A percentile compares a stretch with the other conserved stretches of the same genome.
Conservation (phyloP, 2,113 vertebrate genomes). For the Heptranchias perlo region DNA sequence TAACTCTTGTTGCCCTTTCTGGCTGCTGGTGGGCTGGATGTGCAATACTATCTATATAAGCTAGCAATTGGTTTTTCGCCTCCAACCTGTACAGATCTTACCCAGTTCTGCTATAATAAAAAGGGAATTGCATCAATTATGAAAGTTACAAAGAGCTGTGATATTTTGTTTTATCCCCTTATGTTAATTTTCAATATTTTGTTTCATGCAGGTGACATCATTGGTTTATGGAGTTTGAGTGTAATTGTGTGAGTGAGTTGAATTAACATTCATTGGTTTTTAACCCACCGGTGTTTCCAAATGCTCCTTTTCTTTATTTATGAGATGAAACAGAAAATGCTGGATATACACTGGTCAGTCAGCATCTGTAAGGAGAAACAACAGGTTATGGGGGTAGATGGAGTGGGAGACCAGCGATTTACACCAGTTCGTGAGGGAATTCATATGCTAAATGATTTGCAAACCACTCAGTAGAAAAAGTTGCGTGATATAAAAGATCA, state of each 20-base stretch:
- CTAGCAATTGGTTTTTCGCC: neutral
- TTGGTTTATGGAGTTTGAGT: neutral
- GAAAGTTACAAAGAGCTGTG: neutral
- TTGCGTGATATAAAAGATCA: neutral
- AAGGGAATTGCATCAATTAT: neutral
- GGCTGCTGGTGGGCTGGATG: neutral
- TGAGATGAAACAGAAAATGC: neutral
- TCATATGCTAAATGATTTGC: neutral
- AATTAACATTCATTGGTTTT: neutral
- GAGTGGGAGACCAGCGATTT: neutral
- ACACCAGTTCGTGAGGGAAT: neutral
- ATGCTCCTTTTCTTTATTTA: neutral
- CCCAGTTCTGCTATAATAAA: neutral
- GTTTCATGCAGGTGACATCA: neutral
- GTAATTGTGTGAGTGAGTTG: neutral
- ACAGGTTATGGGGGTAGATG: neutral
- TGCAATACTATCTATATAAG: neutral
- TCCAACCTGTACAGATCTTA: neutral
- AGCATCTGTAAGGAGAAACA: neutral
- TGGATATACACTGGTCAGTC: neutral
- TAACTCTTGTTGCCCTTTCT: neutral
- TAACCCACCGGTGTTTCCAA: neutral
- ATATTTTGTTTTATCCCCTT: neutral
- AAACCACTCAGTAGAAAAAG: neutral
- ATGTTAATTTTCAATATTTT: neutral